A percentile compares a stretch with the other conserved stretches of the same genome.
Evolutionary conservation across 2,888 invertebrate species (phyloP).

Genomic region (Campaea margaritaria): DNA sequence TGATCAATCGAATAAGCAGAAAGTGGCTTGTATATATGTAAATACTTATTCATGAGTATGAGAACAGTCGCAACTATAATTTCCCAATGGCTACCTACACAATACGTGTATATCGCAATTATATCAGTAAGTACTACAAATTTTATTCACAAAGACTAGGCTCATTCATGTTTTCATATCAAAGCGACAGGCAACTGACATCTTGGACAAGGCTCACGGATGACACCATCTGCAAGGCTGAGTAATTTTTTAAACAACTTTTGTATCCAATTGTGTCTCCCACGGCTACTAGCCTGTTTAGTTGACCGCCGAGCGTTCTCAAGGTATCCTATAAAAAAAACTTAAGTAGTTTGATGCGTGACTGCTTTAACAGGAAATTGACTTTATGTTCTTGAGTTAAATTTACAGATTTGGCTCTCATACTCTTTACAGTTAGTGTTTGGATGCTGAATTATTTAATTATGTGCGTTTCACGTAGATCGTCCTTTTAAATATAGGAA

Average conservation of each 20-base stretch:
- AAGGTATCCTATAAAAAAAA: conserved; percentile 53
- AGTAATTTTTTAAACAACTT: conserved; percentile 20
- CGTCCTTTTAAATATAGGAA: conserved; percentile 39
- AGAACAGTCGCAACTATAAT: neutral
- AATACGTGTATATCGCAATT: neutral
- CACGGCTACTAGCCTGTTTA: conserved; percentile 39
- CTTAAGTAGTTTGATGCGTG: conserved; percentile 50
- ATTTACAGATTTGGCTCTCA: conserved; percentile 38
- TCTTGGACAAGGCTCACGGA: conserved; percentile 10
- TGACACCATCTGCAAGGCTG: conserved; percentile 28
- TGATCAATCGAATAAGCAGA: no score
- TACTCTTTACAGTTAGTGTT: conserved; percentile 25
- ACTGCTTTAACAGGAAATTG: conserved; percentile 48
- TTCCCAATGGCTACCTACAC: neutral
- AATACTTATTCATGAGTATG: neutral
- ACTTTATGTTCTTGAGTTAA: conserved; percentile 21
- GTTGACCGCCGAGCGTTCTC: conserved; percentile 41
- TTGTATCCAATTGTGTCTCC: conserved; percentile 32
- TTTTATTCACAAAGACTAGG: neutral
- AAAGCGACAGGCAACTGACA: neutral
- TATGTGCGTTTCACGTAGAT: conserved; percentile 43
- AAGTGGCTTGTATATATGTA: neutral
- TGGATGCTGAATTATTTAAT: conserved; percentile 33
- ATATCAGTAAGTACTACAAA: neutral
- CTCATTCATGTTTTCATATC: neutral